Percentiles rank a stretch among this genome's conserved stretches.
phyloP scores from a whole-genome alignment of 2,888 invertebrate genomes.

The Lithodes maja region DNA sequence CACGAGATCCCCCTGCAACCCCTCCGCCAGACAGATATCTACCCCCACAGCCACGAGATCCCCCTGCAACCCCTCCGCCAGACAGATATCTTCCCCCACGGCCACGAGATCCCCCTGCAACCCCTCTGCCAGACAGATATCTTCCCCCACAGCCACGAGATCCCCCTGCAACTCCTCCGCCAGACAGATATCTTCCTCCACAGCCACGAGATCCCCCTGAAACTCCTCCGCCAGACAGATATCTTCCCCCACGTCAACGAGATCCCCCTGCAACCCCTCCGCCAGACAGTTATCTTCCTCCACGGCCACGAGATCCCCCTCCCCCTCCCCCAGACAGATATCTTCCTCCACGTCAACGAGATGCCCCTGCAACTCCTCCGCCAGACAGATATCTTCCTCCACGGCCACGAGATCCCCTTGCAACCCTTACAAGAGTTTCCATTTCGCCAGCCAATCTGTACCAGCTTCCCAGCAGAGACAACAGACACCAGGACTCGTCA shows the following conservation, averaged over 20 bases:
- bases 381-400: not conserved
- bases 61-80: not conserved
- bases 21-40: not conserved
- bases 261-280: conserved; percentile 41
- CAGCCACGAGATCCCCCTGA: conserved; percentile 8
- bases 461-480: not conserved
- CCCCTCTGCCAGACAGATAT: conserved; percentile 15
- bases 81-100: conserved; percentile 23
- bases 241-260: conserved; percentile 12
- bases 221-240: conserved; percentile 13
- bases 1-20: not conserved
- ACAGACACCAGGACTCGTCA: not conserved
- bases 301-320: conserved; percentile 7
- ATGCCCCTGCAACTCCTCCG: conserved; percentile 30
- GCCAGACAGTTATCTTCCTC: not conserved
- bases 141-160: conserved; percentile 1
- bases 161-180: conserved; percentile 8
- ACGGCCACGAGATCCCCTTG: not conserved
- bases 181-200: not conserved
- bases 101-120: conserved; percentile 32
- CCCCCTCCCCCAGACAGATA: conserved; percentile 28
- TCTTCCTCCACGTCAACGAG: conserved; percentile 12
- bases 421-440: not conserved
- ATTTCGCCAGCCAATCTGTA: conserved; percentile 36
- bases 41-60: not conserved